Conservation (phyloP, 2,888 invertebrate genomes). For the Sicus ferrugineus region DNA sequence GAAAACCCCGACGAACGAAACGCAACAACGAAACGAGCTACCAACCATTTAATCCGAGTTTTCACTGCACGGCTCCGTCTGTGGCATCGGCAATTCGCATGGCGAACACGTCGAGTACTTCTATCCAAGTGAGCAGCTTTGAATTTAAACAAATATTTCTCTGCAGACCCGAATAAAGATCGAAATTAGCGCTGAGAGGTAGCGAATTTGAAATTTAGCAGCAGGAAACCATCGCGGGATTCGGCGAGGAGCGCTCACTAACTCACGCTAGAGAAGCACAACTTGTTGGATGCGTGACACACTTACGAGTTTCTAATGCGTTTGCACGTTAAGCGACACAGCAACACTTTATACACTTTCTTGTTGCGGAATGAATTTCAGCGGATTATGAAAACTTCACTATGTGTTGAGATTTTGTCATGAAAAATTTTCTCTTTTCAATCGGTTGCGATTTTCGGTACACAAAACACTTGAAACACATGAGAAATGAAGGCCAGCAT, state of each 20-base stretch:
- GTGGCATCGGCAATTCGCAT: conserved; percentile 27
- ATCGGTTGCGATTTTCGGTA: background rate
- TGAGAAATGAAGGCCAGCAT: background rate
- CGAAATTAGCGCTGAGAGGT: background rate
- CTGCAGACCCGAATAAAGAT: background rate
- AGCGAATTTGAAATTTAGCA: background rate
- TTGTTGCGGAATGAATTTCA: background rate
- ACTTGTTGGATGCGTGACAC: background rate
- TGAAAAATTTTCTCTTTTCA: conserved; percentile 21
- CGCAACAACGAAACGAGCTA: conserved; percentile 36
- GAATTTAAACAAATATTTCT: background rate
- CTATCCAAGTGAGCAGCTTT: conserved; percentile 33
- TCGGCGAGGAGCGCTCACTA: background rate
- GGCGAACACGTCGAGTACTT: conserved; percentile 27
- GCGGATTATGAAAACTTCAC: background rate
- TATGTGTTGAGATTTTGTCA: too few relatives aligned
- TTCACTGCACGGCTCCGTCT: conserved; percentile 43
- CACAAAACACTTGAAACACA: background rate
- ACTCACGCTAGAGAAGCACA: background rate
- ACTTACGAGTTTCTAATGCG: background rate
- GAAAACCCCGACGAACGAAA: background rate
- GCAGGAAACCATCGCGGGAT: too few relatives aligned
- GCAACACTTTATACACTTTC: conserved; percentile 2
- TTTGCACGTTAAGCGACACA: background rate
- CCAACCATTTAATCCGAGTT: conserved; percentile 57